A percentile compares a stretch with the other conserved stretches of the same genome.
Evolutionary conservation across 1,140 invertebrate species (phyloP).

Genomic region (Meloidogyne floridensis): DNA sequence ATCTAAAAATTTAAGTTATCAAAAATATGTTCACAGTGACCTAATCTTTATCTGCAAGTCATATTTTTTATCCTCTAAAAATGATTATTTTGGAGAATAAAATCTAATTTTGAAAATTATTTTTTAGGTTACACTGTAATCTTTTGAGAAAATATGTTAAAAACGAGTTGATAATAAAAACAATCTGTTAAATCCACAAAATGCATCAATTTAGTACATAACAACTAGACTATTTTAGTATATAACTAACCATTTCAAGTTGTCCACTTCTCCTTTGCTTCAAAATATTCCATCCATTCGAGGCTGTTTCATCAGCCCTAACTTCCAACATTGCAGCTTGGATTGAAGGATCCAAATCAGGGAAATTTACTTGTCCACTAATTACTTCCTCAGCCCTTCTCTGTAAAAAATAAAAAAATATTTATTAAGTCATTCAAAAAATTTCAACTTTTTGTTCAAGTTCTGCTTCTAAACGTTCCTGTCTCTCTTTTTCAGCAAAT

Average conservation of each 20-base stretch:
- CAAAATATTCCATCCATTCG: background rate
- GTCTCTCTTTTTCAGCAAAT: background rate
- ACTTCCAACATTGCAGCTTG: conserved; percentile 10
- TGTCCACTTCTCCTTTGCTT: background rate
- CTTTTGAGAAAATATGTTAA: no score
- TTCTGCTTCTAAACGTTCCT: background rate
- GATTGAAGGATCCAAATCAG: conserved; percentile 11
- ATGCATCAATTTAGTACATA: no score
- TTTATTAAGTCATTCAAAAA: background rate
- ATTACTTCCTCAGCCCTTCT: background rate
- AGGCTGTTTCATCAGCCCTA: background rate
- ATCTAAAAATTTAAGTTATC: background rate
- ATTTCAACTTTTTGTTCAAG: background rate
- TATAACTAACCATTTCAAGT: background rate
- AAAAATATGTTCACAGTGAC: no score
- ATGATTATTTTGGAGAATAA: no score
- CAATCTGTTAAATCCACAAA: no score
- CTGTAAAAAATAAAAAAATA: background rate
- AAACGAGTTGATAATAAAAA: no score
- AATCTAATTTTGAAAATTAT: no score
- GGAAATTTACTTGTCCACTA: background rate
- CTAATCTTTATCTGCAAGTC: no score
- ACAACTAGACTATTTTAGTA: no score
- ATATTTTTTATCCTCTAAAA: no score
- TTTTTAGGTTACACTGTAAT: no score